Conservation (phyloP, 2,113 vertebrate species). For the Oreochromis spilurus region DNA sequence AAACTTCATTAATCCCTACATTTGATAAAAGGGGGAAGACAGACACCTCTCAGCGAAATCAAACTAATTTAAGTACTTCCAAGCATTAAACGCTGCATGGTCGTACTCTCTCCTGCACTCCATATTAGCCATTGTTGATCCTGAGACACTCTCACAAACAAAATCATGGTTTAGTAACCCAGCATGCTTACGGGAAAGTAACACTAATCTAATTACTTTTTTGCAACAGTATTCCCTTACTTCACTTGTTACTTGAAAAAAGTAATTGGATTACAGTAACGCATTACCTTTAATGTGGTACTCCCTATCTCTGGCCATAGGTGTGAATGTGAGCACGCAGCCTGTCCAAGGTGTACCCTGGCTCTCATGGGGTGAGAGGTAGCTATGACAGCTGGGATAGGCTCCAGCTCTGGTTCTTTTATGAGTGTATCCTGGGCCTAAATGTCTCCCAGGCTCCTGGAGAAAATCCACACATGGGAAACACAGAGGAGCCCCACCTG, state of each 20-base stretch:
- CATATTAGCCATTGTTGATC: neutral
- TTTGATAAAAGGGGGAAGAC: neutral
- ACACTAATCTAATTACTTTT: accelerated
- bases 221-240: neutral
- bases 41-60: neutral
- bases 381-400: accelerated
- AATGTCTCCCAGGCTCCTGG: neutral
- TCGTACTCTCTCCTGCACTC: neutral
- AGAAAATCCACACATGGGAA: neutral
- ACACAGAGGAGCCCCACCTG: neutral
- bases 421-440: neutral
- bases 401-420: neutral
- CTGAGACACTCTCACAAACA: too few relatives aligned
- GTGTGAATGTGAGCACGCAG: neutral
- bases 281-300: neutral
- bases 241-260: accelerated
- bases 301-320: neutral
- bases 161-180: too few relatives aligned
- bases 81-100: neutral
- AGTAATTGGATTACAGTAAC: accelerated
- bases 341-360: neutral
- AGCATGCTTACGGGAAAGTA: neutral
- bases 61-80: accelerated
- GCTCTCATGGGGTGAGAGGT: neutral
- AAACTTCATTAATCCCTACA: accelerated